Evolutionary conservation across 1,140 invertebrate genomes (phyloP), one percentile per base, ranked within the genome.

Genomic region (Copidosoma floridanum): DNA sequence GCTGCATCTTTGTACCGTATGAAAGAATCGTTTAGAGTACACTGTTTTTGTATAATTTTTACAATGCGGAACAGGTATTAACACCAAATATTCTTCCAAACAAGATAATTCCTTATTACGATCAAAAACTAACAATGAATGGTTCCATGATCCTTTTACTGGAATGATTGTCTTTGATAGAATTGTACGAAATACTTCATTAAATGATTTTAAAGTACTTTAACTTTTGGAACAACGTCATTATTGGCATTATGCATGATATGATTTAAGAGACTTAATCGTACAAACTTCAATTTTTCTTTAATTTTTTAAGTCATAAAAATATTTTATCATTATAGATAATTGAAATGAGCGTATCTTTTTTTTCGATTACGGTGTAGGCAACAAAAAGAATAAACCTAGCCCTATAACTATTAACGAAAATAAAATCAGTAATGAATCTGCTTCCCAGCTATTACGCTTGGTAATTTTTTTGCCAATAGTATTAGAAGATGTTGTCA

Each of bases 31-130:
- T 67, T 68, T 57, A 18, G 18, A 14, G 37, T 61, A n/a, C 21
- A 40, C 37, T 23, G 62, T 57, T 68, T 35, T 44, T 68, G 66
- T 59, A 35, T 64, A 37, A 59, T 68, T 18, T 68, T 64, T 21
- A 52, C 26, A n/a, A 59, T 53, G 21, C 29, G n/a, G 21, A 66
- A 65, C 52, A 37, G 14, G 16, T 38, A 64, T 18, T n/a, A 56
- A 44, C 41, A 57, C 46, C 57, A n/a, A n/a, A 57, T 50, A 29
- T 29, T 16, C 16, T 18, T n/a, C 0, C 53, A 61, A 44, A 37
- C n/a, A n/a, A n/a, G n/a, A 65, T 54, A 18, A 53, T 20, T 16
- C 46, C 2, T 21, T 66, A n/a, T 37, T 64, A 32, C 54, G 59
- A 38, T n/a, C n/a, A n/a, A n/a, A n/a, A n/a, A n/a, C n/a, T n/a